A percentile compares a stretch with the other conserved stretches of the same genome.
These are phyloP conservation scores for Xanthorhoe spadicearia DNA, from an alignment of 2,888 invertebrate species.

Conservation along the genomic window DNA sequence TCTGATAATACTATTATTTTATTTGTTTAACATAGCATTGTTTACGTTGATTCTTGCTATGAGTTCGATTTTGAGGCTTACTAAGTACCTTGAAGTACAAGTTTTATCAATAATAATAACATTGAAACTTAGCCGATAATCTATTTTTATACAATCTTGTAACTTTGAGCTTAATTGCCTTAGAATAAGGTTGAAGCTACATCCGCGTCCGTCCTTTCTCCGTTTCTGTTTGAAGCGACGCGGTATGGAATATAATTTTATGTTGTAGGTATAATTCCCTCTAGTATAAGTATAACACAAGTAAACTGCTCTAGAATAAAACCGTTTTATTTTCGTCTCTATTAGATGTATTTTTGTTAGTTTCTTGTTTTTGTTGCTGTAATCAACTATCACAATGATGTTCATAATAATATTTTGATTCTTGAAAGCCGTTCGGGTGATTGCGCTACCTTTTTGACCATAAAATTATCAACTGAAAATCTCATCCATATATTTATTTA, in stretches of 20 bases:
- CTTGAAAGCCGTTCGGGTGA: slow-evolving; percentile 20
- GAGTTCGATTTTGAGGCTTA: slow-evolving; percentile 2
- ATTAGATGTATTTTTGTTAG: slow-evolving; percentile 46
- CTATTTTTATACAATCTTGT: slow-evolving; percentile 37
- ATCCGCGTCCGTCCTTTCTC: slow-evolving; percentile 34
- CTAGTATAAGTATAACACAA: slow-evolving; percentile 72
- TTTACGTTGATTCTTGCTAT: slow-evolving; percentile 3
- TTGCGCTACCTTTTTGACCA: slow-evolving; percentile 20
- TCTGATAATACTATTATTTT: not conserved
- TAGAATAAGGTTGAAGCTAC: slow-evolving; percentile 19
- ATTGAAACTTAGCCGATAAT: slow-evolving; percentile 18
- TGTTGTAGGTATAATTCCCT: slow-evolving; percentile 79
- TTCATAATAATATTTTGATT: slow-evolving; percentile 11
- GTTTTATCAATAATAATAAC: slow-evolving; percentile 14
- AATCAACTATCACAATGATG: not conserved
- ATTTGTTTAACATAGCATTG: not conserved
- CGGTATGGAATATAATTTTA: slow-evolving; percentile 66
- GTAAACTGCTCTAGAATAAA: slow-evolving; percentile 66
- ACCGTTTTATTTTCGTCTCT: slow-evolving; percentile 60
- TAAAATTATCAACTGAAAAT: slow-evolving; percentile 23
- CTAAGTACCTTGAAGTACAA: slow-evolving; percentile 23
- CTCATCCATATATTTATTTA: slow-evolving; percentile 37
- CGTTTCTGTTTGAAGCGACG: slow-evolving; percentile 45
- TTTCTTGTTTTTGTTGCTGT: slow-evolving; percentile 37
- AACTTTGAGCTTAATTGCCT: slow-evolving; percentile 32